Percentiles rank a stretch among this genome's conserved stretches.
These are phyloP conservation scores for Aspiorhynchus laticeps DNA, from an alignment of 2,113 vertebrate genomes.

Conservation along the genomic window DNA sequence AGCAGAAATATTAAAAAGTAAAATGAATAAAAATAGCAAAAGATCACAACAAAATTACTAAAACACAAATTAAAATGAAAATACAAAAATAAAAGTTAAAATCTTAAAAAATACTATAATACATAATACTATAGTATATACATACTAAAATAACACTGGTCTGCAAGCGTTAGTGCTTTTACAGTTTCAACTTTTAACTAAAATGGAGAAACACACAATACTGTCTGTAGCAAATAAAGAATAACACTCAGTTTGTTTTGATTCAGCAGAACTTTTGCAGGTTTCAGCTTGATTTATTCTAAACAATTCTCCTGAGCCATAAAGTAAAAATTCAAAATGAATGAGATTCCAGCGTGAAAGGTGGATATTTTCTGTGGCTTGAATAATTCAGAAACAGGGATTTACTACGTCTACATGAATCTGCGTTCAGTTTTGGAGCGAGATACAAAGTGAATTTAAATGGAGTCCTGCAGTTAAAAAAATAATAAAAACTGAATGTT, in stretches of 20 bases:
- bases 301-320: background rate
- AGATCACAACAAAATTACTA: background rate
- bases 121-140: background rate
- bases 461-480: background rate
- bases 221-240: background rate
- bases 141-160: background rate
- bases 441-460: background rate
- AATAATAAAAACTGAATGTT: too few species aligned
- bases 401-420: background rate
- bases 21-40: background rate
- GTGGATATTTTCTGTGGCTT: background rate
- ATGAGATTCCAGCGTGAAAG: background rate
- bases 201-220: background rate
- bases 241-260: background rate
- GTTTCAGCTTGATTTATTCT: slow-evolving; percentile 10
- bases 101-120: background rate
- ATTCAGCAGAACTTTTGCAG: background rate
- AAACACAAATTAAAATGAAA: background rate
- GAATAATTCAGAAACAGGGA: slow-evolving; percentile 5
- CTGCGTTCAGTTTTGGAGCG: background rate
- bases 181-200: background rate
- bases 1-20: background rate
- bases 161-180: background rate
- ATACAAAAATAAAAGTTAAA: background rate
- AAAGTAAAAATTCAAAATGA: background rate